Conservation (phyloP, 2,888 invertebrate species). For the Philereme transversata region DNA sequence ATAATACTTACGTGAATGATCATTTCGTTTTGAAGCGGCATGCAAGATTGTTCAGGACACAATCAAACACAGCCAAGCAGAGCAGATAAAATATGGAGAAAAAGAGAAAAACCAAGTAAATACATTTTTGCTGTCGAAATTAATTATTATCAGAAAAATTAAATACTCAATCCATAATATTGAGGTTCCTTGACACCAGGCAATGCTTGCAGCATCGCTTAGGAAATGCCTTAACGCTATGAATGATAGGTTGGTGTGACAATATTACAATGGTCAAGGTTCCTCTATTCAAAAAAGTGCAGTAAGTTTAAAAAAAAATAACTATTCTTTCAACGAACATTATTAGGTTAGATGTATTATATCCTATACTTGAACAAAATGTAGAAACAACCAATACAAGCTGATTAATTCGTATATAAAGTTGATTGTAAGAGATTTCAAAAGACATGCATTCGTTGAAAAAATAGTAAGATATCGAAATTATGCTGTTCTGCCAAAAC, state of each 20-base stretch:
- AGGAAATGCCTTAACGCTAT: conserved; percentile 26
- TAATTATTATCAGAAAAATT: conserved; percentile 77
- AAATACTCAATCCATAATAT: conserved; percentile 73
- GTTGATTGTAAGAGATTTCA: background rate
- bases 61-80: conserved; percentile 93
- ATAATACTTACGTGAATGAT: conserved; percentile 90
- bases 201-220: conserved; percentile 33
- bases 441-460: conserved; percentile 53
- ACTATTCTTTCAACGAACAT: conserved; percentile 63
- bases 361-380: background rate
- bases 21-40: conserved; percentile 89
- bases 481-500: conserved; percentile 80
- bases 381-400: background rate
- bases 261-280: conserved; percentile 63
- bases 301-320: conserved; percentile 75
- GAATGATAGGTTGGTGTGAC: conserved; percentile 36
- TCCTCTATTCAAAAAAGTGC: conserved; percentile 78
- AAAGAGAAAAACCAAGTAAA: conserved; percentile 90
- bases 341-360: background rate
- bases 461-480: conserved; percentile 60
- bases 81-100: conserved; percentile 92
- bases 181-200: conserved; percentile 75
- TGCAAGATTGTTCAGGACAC: conserved; percentile 90
- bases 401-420: background rate
- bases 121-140: conserved; percentile 85